Base-by-base conservation (phyloP, 2,888 invertebrate genomes). In the Frankliniella intonsa region DNA sequence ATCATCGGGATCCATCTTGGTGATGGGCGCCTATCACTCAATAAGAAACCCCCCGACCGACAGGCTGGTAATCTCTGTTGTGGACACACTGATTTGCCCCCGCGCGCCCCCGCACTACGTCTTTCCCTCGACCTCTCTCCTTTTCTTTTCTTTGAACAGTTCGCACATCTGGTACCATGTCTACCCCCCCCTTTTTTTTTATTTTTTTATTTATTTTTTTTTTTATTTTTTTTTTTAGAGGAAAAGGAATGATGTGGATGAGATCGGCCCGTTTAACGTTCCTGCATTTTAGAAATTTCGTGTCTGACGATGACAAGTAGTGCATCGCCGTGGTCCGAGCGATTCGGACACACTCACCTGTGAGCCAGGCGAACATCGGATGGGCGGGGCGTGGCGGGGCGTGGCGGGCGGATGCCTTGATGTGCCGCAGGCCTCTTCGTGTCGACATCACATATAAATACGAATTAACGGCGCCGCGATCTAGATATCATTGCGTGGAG, bases 1-100 rank as follows among this genome's bases (percentile, higher is more conserved):
- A 76, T 76, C 69, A 76, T 12, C 38, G 69, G 25, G 69, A 76
- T 76, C 69, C 69, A 76, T 76, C 69, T 25, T 25, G 69, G 69
- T 76, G 69, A 76, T 76, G 69, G 9, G 11, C 25, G 69, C 69
- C 69, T 25, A 76, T 76, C 69, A 25, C 69, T 76, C 69, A 76
- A 25, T 76, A 76, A 76, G 25, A 62, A 17, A 62, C 62, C 62
- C 62, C 17, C 62, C 62, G 69, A 76, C 62, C 62, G 69, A 76
- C 69, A 76, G 69, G 38, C 38, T 38, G 38, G 69, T 76, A 76
- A 76, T 76, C 25, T 76, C 69, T 76, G 69, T 38, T 76, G 69
- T 76, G 69, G 69, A 76, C 69, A 38, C 38, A 38, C 38, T 38
- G 38, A 2, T 38, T 38, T 5, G 5, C 38, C 38, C 62, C 62